Percentiles rank a stretch among this genome's conserved stretches.
These are phyloP conservation scores for Apotomis turbidana DNA, from an alignment of 2,888 invertebrate genomes.

Conservation along the genomic window DNA sequence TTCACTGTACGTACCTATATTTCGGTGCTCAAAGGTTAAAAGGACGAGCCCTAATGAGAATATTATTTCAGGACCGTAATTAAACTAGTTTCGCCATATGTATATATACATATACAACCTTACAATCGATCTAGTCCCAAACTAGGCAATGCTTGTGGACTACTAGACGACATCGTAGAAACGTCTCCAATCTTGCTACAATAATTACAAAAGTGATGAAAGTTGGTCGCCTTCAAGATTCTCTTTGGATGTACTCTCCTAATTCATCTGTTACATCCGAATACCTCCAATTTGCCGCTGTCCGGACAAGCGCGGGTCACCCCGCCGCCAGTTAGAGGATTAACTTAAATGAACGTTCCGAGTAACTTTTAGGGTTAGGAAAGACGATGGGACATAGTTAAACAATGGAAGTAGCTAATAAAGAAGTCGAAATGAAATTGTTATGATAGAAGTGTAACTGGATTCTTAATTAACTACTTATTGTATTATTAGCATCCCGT, in stretches of 20 bases:
- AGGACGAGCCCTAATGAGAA: no score
- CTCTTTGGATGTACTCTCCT: neutral
- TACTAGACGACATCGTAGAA: no score
- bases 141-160: no score
- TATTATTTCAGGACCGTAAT: no score
- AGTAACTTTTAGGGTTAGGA: conserved; percentile 19
- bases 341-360: conserved; percentile 9
- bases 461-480: no score
- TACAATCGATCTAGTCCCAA: no score
- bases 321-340: neutral
- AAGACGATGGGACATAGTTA: neutral
- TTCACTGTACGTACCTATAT: neutral
- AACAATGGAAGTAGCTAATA: neutral
- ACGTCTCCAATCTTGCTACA: neutral
- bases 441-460: no score
- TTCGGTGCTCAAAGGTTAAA: neutral
- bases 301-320: neutral
- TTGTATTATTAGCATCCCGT: no score
- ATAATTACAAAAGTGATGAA: neutral
- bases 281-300: neutral
- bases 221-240: neutral
- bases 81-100: no score
- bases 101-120: no score
- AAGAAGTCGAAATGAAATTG: no score
- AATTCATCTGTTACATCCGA: neutral